A percentile compares a stretch with the other conserved stretches of the same genome.
These are phyloP conservation scores for Pseudopodoces humilis DNA, from an alignment of 2,113 vertebrate genomes.

Conservation along the genomic window DNA sequence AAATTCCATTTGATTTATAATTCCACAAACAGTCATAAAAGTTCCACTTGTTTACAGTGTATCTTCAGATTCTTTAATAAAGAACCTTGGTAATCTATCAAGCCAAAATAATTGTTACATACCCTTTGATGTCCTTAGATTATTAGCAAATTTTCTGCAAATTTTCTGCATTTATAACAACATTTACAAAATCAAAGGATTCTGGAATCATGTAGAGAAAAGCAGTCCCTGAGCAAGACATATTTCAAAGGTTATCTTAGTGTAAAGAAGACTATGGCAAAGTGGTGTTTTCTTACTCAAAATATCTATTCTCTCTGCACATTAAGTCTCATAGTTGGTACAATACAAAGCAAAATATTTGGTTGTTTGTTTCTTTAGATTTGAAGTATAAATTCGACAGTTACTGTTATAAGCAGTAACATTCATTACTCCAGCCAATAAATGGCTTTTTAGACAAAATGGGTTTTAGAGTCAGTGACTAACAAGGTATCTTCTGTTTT, in stretches of 20 bases:
- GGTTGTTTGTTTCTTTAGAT: background rate
- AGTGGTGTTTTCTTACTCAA: background rate
- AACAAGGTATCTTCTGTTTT: background rate
- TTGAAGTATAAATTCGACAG: background rate
- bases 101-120: background rate
- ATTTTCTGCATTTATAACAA: background rate
- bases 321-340: background rate
- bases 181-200: background rate
- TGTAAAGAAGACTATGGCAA: background rate
- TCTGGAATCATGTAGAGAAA: background rate
- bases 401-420: background rate
- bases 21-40: background rate
- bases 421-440: background rate
- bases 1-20: background rate
- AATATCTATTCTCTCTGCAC: background rate
- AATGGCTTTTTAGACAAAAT: background rate
- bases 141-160: background rate
- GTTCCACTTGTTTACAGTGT: background rate
- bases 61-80: background rate
- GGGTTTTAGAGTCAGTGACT: background rate
- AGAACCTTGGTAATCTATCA: background rate
- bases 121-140: background rate
- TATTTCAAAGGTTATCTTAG: background rate
- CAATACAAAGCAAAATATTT: background rate
- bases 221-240: background rate